Evolutionary conservation across 2,888 invertebrate species (phyloP).

Genomic region (Cecidostiba fungosa): DNA sequence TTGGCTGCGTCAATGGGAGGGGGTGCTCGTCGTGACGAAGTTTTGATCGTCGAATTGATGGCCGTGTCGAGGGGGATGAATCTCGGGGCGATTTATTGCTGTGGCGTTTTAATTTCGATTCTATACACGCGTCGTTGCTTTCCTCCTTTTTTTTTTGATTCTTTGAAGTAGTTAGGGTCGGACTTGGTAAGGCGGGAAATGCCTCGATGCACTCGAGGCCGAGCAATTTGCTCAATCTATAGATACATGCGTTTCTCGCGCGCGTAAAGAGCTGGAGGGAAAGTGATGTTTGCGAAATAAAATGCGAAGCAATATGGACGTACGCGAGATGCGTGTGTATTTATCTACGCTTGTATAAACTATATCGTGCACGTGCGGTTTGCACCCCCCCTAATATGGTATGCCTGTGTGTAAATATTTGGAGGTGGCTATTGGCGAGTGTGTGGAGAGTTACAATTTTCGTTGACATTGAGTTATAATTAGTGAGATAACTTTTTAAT

Average conservation of each 20-base stretch:
- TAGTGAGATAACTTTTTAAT: too few species aligned
- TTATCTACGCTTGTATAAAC: background rate
- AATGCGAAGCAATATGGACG: background rate
- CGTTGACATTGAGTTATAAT: too few species aligned
- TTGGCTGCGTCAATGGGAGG: background rate
- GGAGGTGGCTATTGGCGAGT: too few species aligned
- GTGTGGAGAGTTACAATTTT: too few species aligned
- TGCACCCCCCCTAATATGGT: too few species aligned
- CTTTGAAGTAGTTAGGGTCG: background rate
- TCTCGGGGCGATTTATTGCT: constrained; percentile 5
- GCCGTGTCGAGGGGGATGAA: background rate
- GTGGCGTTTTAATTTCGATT: background rate
- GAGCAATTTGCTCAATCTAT: background rate
- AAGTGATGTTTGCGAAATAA: background rate
- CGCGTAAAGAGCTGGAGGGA: background rate
- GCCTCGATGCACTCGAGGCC: background rate
- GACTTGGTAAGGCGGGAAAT: background rate
- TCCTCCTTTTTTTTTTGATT: background rate
- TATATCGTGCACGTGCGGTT: background rate
- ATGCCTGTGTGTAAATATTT: too few species aligned
- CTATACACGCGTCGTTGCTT: background rate
- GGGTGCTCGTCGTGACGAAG: background rate
- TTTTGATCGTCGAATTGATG: constrained; percentile 3
- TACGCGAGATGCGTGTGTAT: background rate
- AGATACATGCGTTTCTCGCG: background rate